Percentiles rank a stretch among this genome's conserved stretches.
Evolutionary conservation across 2,888 invertebrate species (phyloP).

Genomic region (Plutella xylostella): DNA sequence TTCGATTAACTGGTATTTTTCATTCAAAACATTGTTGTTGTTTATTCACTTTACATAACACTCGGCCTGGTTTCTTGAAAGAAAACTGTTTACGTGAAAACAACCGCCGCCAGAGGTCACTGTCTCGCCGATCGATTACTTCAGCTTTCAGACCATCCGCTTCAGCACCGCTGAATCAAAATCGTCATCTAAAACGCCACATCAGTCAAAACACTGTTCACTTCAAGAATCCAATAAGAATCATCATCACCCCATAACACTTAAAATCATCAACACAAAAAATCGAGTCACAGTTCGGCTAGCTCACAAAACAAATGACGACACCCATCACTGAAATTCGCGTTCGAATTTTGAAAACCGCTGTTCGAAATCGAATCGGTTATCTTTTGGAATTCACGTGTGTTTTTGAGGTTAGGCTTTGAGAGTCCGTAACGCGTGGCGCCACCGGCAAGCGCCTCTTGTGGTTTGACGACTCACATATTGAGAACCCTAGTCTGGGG

Average conservation of each 20-base stretch:
- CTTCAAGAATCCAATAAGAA: constrained; percentile 24
- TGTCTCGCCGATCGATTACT: constrained; percentile 35
- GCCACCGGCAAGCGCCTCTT: constrained; percentile 61
- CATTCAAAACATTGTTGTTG: neutral
- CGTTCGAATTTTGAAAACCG: neutral
- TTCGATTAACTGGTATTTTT: constrained; percentile 19
- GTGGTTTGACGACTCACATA: constrained; percentile 50
- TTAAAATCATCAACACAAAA: neutral
- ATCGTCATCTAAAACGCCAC: neutral
- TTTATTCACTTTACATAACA: constrained; percentile 19
- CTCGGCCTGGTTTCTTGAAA: constrained; percentile 11
- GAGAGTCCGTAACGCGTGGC: constrained; percentile 46
- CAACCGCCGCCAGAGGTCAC: constrained; percentile 42
- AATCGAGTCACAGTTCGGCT: too few species aligned
- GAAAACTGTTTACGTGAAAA: constrained; percentile 1
- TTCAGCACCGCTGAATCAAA: neutral
- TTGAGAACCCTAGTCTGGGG: constrained; percentile 47
- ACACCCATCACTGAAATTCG: neutral
- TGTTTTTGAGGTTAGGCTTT: constrained; percentile 32
- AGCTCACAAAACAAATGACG: neutral
- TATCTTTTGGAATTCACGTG: constrained; percentile 26
- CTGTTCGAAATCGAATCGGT: constrained; percentile 16
- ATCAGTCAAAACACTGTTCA: constrained; percentile 11
- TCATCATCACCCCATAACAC: constrained; percentile 19
- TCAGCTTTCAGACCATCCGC: constrained; percentile 3